phyloP scores from a whole-genome alignment of 2,888 invertebrate genomes.

The Arenicola marina region DNA sequence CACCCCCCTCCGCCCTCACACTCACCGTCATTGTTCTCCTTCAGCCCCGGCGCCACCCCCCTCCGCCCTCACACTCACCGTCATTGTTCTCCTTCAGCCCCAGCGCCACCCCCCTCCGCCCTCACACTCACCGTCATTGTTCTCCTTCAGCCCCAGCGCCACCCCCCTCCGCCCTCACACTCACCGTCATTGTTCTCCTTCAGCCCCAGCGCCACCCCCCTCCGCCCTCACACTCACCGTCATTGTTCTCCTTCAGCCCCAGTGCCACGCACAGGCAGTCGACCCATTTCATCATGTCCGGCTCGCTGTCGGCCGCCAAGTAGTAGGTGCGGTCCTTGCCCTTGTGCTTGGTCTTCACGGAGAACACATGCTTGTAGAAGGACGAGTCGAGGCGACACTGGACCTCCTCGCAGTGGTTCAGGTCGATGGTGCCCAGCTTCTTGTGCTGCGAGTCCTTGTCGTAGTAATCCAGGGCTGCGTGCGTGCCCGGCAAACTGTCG shows the following conservation, averaged over 20 bases:
- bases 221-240: no score
- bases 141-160: no score
- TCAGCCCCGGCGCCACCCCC: no score
- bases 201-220: no score
- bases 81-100: no score
- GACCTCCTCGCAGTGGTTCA: constrained; percentile 96
- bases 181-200: no score
- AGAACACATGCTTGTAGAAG: constrained; percentile 48
- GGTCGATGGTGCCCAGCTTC: constrained; percentile 69
- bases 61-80: no score
- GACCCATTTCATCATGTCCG: constrained; percentile 95
- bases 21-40: no score
- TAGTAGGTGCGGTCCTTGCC: constrained; percentile 81
- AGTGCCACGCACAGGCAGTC: constrained; percentile 91
- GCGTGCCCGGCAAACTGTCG: constrained; percentile 72
- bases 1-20: no score
- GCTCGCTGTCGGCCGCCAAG: constrained; percentile 87
- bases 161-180: no score
- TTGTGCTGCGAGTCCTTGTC: constrained; percentile 68
- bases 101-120: no score
- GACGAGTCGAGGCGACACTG: constrained; percentile 54
- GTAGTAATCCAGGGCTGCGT: constrained; percentile 92
- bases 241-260: constrained; percentile 22
- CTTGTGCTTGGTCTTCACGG: constrained; percentile 53
- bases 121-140: no score